Conservation (phyloP, 2,113 vertebrate genomes). For the Octodon degus region DNA sequence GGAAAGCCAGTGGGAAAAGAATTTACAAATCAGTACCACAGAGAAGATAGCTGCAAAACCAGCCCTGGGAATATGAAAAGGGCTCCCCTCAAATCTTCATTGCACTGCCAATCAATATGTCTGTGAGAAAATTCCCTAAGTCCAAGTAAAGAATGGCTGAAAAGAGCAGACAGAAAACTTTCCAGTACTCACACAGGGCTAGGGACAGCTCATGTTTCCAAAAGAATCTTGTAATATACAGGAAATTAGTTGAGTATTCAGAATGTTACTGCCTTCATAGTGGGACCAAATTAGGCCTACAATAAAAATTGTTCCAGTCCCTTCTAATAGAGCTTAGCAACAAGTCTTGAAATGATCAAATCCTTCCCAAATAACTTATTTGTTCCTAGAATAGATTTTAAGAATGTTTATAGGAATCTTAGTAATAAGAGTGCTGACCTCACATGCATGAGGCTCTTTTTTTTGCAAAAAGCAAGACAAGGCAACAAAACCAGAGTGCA, state of each 20-base stretch:
- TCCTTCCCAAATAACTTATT: constrained; percentile 16
- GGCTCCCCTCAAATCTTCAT: background rate
- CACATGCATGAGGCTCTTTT: too few species aligned
- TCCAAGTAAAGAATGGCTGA: background rate
- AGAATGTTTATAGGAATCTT: background rate
- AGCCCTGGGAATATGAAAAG: background rate
- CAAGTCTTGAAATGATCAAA: background rate
- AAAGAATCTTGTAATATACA: background rate
- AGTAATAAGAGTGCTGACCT: background rate
- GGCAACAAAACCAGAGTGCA: background rate
- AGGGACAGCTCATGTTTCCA: background rate
- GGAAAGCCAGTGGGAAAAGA: background rate
- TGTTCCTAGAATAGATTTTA: background rate
- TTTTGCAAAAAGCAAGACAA: background rate
- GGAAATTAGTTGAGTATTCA: background rate
- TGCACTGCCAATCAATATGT: background rate
- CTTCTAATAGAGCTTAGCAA: background rate
- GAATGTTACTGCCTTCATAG: background rate
- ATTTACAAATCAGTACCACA: background rate
- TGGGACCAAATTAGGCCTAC: background rate
- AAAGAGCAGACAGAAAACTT: background rate
- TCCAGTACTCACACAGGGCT: background rate
- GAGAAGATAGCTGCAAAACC: background rate
- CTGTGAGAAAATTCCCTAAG: background rate
- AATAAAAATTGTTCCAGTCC: background rate